Base-by-base conservation (phyloP, 2,113 vertebrate genomes). In the Crotophaga sulcirostris region DNA sequence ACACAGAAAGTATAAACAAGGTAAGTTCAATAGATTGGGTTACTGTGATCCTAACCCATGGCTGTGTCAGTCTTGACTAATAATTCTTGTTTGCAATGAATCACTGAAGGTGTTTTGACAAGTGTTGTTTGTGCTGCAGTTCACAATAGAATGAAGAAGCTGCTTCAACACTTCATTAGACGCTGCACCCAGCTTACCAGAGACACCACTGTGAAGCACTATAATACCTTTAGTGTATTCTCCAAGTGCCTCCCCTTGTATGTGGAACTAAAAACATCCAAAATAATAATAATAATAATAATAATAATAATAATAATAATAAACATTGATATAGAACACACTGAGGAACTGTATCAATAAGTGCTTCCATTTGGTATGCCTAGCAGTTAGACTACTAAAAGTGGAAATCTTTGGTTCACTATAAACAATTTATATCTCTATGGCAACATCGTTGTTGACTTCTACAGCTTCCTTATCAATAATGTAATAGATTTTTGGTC, bases 391-490 rank as follows among this genome's bases (percentile, higher is more conserved):
- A 72, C 54, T 24, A 69, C 75, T 54, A 82, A 60, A 92, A 88
- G 73, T 49, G 17, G 54, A 84, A 63, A 78, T 70, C 45, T 79
- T 93, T 62, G 4, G 58, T 52, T 94, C 62, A 26, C 40, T 82
- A 23, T 60, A 55, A 93, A 49, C 52, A 55, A 85, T 84, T 94
- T 75, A 87, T 19, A 66, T 97, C 96, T 83, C 96, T 81, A 95
- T 94, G 52, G 95, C 80, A 97, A 97, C 95, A 56, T 8, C 2
- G 2, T 5, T 81, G 85, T 90, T 69, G 44, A 62, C 91, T 95
- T 76, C 63, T 36, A n/a, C 4, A n/a, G 66, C 63, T 85, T 68
- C 29, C 20, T 69, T 67, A 72, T 77, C 73, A 88, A 79, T 33
- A 94, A 67, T 56, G 52, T 86, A 77, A 87, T 33, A 93, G 68